Percentiles rank a stretch among this genome's conserved stretches.
These are phyloP conservation scores for Tethya wilhelma DNA, from an alignment of 37 sponge, comb jelly and placozoan species.

Conservation along the genomic window DNA sequence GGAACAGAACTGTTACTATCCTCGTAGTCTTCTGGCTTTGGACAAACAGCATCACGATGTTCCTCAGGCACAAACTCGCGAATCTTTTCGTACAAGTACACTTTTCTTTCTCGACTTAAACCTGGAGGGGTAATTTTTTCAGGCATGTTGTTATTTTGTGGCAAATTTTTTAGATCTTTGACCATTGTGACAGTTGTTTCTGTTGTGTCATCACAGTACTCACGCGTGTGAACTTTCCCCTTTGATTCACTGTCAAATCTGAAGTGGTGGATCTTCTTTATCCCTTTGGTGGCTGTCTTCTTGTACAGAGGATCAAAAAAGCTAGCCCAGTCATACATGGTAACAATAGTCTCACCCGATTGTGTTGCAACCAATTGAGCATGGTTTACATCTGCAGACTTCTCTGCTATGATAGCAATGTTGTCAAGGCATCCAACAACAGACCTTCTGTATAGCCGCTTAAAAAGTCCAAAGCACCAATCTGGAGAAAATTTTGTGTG, in stretches of 20 bases:
- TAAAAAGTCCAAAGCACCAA: slow-evolving; percentile 44
- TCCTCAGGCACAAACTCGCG: too few relatives aligned
- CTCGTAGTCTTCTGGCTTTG: too few relatives aligned
- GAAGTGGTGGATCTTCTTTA: slow-evolving; percentile 2
- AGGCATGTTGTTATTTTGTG: too few relatives aligned
- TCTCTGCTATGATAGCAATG: slow-evolving; percentile 8
- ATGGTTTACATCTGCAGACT: slow-evolving; percentile 29
- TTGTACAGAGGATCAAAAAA: slow-evolving; percentile 4
- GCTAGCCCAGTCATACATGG: slow-evolving; percentile 15
- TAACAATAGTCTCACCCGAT: slow-evolving; percentile 10
- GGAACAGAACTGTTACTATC: too few relatives aligned
- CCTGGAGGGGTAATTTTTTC: too few relatives aligned
- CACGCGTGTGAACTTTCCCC: too few relatives aligned
- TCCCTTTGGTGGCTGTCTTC: slow-evolving; percentile 15
- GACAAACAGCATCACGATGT: too few relatives aligned
- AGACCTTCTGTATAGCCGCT: slow-evolving; percentile 20
- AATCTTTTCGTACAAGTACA: too few relatives aligned
- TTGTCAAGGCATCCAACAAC: slow-evolving; percentile 9
- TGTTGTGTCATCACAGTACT: too few relatives aligned
- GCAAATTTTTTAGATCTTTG: too few relatives aligned
- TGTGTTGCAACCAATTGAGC: slow-evolving; percentile 34
- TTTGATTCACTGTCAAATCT: neutral
- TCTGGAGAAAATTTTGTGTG: slow-evolving; percentile 48
- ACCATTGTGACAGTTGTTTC: too few relatives aligned
- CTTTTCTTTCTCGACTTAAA: too few relatives aligned